These are phyloP conservation scores for Acyrthosiphon pisum DNA, from an alignment of 1,140 invertebrate species.

Conservation along the genomic window DNA sequence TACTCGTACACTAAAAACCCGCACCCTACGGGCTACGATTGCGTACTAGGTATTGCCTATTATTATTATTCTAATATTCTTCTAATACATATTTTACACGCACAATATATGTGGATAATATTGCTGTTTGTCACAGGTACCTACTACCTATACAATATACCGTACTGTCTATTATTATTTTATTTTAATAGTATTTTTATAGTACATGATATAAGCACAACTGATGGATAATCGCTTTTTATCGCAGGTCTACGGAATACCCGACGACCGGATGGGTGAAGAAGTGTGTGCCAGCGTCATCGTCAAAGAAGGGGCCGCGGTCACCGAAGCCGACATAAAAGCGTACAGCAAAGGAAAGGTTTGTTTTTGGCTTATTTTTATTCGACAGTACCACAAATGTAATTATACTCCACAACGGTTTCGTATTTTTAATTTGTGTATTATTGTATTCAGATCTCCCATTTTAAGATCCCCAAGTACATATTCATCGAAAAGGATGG, in stretches of 20 bases:
- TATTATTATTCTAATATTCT: too few species aligned
- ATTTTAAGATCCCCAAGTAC: slow-evolving; percentile 84
- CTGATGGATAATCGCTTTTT: background rate
- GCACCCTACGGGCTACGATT: too few species aligned
- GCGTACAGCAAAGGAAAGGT: slow-evolving; percentile 77
- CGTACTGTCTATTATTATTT: too few species aligned
- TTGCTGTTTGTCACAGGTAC: too few species aligned
- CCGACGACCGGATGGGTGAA: slow-evolving; percentile 84
- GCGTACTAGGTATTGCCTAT: too few species aligned
- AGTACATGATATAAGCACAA: too few species aligned
- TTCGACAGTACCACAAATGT: background rate
- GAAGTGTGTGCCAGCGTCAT: slow-evolving; percentile 82
- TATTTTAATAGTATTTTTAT: too few species aligned
- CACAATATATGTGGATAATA: too few species aligned
- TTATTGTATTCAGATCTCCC: slow-evolving; percentile 66
- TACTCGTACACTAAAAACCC: too few species aligned
- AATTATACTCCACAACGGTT: background rate
- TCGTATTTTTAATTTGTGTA: background rate
- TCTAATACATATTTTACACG: too few species aligned
- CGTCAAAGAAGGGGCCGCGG: slow-evolving; percentile 64
- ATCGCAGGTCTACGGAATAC: slow-evolving; percentile 74
- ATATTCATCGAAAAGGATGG: slow-evolving; percentile 68
- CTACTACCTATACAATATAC: too few species aligned
- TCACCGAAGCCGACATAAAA: slow-evolving; percentile 70
- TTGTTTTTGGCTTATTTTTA: slow-evolving; percentile 56